Conservation (phyloP, 1,140 invertebrate species). For the Onthophagus taurus region DNA sequence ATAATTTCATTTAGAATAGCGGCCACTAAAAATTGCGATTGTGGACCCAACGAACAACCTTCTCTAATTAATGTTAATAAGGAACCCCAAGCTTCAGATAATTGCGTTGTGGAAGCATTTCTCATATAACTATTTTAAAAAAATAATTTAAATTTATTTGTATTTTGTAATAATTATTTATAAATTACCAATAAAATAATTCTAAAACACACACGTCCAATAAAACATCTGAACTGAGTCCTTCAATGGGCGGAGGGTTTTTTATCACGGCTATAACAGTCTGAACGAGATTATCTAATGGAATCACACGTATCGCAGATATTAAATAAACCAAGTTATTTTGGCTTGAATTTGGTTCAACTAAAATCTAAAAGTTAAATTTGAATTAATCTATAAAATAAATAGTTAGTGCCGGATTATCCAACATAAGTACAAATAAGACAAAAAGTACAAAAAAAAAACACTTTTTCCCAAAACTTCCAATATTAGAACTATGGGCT, state of each 20-base stretch:
- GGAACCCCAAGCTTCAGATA: constrained; percentile 73
- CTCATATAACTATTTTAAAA: constrained; percentile 61
- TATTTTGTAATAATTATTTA: background rate
- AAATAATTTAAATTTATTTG: constrained; percentile 8
- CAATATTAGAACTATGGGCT: too few relatives aligned
- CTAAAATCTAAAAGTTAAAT: constrained; percentile 45
- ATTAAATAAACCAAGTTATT: constrained; percentile 71
- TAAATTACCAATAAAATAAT: constrained; percentile 45
- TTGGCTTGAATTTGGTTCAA: constrained; percentile 61
- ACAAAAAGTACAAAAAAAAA: too few relatives aligned
- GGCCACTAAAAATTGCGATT: constrained; percentile 72
- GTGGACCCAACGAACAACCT: constrained; percentile 56
- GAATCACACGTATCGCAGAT: constrained; percentile 72
- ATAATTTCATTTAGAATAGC: constrained; percentile 81
- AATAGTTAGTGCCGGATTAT: too few relatives aligned
- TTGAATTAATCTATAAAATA: too few relatives aligned
- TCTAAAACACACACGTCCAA: constrained; percentile 53
- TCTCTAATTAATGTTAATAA: constrained; percentile 73
- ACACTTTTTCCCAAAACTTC: too few relatives aligned
- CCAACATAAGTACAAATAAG: too few relatives aligned
- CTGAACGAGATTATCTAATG: constrained; percentile 77
- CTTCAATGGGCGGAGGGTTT: constrained; percentile 61
- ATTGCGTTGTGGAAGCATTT: constrained; percentile 52
- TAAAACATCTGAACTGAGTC: constrained; percentile 49
- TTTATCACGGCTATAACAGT: constrained; percentile 74